These are phyloP conservation scores for Anastatus disparis DNA, from an alignment of 1,140 invertebrate genomes.

Conservation along the genomic window DNA sequence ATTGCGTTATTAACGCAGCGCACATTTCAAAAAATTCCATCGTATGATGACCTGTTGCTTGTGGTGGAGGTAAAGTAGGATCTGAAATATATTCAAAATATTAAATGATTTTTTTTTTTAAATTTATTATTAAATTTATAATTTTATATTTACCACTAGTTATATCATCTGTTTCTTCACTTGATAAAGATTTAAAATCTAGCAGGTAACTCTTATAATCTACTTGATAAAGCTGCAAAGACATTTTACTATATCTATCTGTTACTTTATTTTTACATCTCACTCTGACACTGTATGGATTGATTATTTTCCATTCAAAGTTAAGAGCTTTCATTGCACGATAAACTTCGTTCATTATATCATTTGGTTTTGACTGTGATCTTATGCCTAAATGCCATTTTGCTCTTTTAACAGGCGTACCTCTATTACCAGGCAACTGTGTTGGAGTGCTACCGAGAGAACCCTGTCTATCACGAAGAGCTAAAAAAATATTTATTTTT, in stretches of 20 bases:
- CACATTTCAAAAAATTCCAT: slow-evolving; percentile 99
- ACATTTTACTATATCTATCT: slow-evolving; percentile 93
- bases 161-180: slow-evolving; percentile 76
- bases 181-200: slow-evolving; percentile 95
- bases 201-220: slow-evolving; percentile 97
- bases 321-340: slow-evolving; percentile 97
- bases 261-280: slow-evolving; percentile 86
- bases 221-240: slow-evolving; percentile 97
- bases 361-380: slow-evolving; percentile 98
- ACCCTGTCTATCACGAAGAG: slow-evolving; percentile 53
- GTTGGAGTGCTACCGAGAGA: slow-evolving; percentile 54
- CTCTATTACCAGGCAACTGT: slow-evolving; percentile 59
- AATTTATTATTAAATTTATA: not conserved
- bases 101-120: not conserved
- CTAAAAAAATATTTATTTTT: slow-evolving; percentile 47
- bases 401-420: slow-evolving; percentile 87
- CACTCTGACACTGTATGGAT: slow-evolving; percentile 93
- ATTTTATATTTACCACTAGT: slow-evolving; percentile 67
- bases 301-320: slow-evolving; percentile 99
- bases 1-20: slow-evolving; percentile 95
- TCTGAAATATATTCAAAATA: slow-evolving; percentile 49
- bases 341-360: slow-evolving; percentile 99
- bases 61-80: slow-evolving; percentile 63
- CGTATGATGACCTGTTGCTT: slow-evolving; percentile 83
- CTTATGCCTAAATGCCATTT: slow-evolving; percentile 99